phyloP scores from a whole-genome alignment of 2,797 vertebrate genomes.

The Brachyrhaphis roseni region DNA sequence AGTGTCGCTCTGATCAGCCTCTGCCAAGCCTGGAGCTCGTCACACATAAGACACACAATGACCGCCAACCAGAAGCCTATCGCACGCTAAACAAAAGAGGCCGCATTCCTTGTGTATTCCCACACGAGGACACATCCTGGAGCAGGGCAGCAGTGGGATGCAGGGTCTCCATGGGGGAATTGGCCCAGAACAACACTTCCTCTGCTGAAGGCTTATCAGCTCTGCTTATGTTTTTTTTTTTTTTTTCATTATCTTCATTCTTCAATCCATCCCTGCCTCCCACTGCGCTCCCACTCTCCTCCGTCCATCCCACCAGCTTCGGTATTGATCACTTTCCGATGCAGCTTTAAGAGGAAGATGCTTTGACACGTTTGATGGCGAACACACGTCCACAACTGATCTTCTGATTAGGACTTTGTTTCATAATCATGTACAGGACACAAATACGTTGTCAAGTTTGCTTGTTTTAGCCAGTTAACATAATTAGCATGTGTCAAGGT shows the following conservation, averaged over 20 bases:
- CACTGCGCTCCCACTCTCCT: conserved; percentile 47
- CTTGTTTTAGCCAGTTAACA: not conserved
- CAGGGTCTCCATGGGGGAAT: conserved; percentile 71
- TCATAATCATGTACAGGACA: not conserved
- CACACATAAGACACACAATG: conserved; percentile 67
- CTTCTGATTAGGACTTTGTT: not conserved
- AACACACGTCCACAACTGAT: conserved; percentile 10
- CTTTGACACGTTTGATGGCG: conserved; percentile 25
- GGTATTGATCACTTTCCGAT: conserved; percentile 28
- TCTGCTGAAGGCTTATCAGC: conserved; percentile 78
- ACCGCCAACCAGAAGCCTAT: conserved; percentile 73
- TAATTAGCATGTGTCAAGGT: not conserved
- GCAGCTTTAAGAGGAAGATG: conserved; percentile 9
- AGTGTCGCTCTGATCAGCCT: conserved; percentile 59
- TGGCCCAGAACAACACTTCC: conserved; percentile 77
- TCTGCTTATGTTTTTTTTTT: conserved; percentile 63
- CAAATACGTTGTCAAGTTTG: not conserved
- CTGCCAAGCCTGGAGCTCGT: conserved; percentile 73
- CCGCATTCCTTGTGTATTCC: conserved; percentile 82
- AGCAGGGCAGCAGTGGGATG: conserved; percentile 73
- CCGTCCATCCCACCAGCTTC: conserved; percentile 45
- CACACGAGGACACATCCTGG: conserved; percentile 80
- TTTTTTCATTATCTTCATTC: conserved; percentile 57
- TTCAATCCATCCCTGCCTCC: conserved; percentile 59
- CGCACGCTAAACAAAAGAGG: conserved; percentile 78